phyloP scores from a whole-genome alignment of 2,888 invertebrate species.

The Ptilodon capucinus region DNA sequence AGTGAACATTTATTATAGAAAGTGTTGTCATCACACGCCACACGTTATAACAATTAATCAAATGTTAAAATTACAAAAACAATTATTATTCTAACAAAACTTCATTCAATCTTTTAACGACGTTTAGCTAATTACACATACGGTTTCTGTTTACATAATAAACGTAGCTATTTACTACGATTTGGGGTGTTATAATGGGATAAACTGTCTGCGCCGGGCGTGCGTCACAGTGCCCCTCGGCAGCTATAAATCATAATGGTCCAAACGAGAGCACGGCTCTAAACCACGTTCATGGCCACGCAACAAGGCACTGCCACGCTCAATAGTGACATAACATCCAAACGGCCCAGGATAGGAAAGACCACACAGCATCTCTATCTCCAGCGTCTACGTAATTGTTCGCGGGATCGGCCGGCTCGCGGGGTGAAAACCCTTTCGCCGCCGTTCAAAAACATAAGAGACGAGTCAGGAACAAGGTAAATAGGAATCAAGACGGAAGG shows the following conservation, averaged over 20 bases:
- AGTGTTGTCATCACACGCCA: background rate
- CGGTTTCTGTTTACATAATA: background rate
- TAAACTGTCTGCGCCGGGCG: constrained; percentile 14
- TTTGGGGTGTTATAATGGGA: background rate
- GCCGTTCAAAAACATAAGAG: constrained; percentile 69
- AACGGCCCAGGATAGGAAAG: constrained; percentile 68
- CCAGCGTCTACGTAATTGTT: constrained; percentile 67
- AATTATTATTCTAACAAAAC: background rate
- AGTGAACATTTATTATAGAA: background rate
- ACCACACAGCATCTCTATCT: constrained; percentile 78
- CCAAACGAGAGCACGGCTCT: constrained; percentile 51
- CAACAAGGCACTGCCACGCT: constrained; percentile 68
- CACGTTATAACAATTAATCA: background rate
- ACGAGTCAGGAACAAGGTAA: constrained; percentile 61
- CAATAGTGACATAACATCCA: constrained; percentile 76
- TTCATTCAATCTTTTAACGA: background rate
- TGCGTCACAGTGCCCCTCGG: constrained; percentile 42
- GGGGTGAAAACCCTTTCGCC: constrained; percentile 78
- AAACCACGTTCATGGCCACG: constrained; percentile 73
- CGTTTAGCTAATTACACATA: background rate
- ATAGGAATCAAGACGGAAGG: constrained; percentile 68
- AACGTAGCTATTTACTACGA: constrained; percentile 1
- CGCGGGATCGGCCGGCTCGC: constrained; percentile 59
- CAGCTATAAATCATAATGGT: constrained; percentile 47
- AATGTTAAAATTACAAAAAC: background rate